phyloP scores from a whole-genome alignment of 2,888 invertebrate genomes.

The Lycaena phlaeas region DNA sequence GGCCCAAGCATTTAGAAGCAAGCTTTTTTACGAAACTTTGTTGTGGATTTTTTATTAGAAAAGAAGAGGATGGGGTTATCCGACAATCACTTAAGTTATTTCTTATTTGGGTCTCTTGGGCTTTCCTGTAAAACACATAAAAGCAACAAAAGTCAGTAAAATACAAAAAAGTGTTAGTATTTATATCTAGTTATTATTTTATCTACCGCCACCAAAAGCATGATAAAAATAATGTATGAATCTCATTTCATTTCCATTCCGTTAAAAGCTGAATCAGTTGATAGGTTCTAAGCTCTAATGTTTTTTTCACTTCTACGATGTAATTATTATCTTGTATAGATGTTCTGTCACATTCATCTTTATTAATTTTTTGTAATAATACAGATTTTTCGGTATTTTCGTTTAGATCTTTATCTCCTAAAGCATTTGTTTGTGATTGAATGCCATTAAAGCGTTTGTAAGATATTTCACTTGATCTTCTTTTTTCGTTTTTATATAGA shows the following conservation, averaged over 20 bases:
- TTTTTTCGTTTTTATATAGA: constrained; percentile 9
- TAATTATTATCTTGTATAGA: neutral
- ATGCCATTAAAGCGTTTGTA: too few species aligned
- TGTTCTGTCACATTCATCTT: neutral
- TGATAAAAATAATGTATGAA: neutral
- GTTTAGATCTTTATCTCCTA: too few species aligned
- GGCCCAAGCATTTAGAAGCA: constrained; percentile 69
- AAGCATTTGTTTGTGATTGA: too few species aligned
- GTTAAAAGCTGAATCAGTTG: constrained; percentile 35
- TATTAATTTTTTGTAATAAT: too few species aligned
- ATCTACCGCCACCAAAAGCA: constrained; percentile 30
- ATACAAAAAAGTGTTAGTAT: constrained; percentile 9
- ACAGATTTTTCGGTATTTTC: too few species aligned
- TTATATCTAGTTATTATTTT: constrained; percentile 8
- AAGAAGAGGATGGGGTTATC: constrained; percentile 56
- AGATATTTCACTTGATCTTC: constrained; percentile 20
- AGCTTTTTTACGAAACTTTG: constrained; percentile 69
- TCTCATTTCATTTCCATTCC: constrained; percentile 28
- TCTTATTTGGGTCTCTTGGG: constrained; percentile 63
- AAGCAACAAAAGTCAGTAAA: constrained; percentile 44
- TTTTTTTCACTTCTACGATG: neutral
- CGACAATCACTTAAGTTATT: constrained; percentile 58
- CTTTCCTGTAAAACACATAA: constrained; percentile 67
- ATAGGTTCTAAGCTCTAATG: constrained; percentile 23
- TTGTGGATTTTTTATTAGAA: constrained; percentile 55